Percentiles rank a stretch among this genome's conserved stretches.
Conservation (phyloP, 2,113 vertebrate species). For the Erythrolamprus reginae region DNA sequence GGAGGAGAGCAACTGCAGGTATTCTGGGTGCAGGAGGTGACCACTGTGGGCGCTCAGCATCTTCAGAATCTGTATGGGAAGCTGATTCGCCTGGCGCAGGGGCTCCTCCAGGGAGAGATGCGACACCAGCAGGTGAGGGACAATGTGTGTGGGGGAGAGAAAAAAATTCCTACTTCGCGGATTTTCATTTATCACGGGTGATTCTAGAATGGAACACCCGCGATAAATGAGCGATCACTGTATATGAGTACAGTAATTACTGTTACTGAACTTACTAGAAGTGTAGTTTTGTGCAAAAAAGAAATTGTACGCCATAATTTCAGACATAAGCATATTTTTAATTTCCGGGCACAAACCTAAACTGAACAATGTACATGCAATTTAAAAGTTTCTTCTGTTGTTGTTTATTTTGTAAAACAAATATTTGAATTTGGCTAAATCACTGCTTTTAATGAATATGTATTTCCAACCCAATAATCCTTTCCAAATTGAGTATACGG, state of each 20-base stretch:
- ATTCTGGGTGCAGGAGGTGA: too few species aligned
- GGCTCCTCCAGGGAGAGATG: too few species aligned
- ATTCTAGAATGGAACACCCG: too few species aligned
- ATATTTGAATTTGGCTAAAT: slow-evolving; percentile 9
- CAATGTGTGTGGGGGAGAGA: too few species aligned
- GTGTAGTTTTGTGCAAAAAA: background rate
- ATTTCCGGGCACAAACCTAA: slow-evolving; percentile 35
- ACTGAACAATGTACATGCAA: slow-evolving; percentile 24
- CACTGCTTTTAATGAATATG: slow-evolving; percentile 2
- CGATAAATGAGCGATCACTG: too few species aligned
- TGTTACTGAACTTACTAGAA: background rate
- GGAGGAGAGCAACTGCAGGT: too few species aligned
- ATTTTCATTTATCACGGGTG: too few species aligned
- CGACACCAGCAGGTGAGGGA: too few species aligned
- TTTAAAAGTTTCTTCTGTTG: background rate
- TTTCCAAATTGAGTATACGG: slow-evolving; percentile 16
- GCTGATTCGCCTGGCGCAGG: too few species aligned
- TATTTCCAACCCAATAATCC: background rate
- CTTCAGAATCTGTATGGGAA: too few species aligned
- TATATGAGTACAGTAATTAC: background rate
- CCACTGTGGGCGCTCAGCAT: too few species aligned
- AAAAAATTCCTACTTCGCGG: too few species aligned
- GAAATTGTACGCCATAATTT: background rate
- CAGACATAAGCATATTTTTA: slow-evolving; percentile 6
- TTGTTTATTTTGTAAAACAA: slow-evolving; percentile 6